phyloP scores from a whole-genome alignment of 2,797 vertebrate genomes.

The Eurystomus glaucurus region DNA sequence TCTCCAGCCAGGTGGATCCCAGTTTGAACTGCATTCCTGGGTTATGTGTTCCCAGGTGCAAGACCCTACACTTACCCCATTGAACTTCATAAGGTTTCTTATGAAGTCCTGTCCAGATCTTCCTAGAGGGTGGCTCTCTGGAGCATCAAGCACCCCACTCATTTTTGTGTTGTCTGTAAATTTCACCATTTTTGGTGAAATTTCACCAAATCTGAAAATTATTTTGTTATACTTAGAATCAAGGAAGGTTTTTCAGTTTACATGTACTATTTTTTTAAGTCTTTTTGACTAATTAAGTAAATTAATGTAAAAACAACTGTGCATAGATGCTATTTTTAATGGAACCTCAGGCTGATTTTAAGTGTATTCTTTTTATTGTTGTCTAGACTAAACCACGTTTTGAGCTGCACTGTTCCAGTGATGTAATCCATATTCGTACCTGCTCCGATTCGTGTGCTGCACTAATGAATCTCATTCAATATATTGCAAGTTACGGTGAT shows the following conservation, averaged over 20 bases:
- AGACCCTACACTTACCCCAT: too few relatives aligned
- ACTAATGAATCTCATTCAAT: constrained; percentile 98
- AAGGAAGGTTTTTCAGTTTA: background rate
- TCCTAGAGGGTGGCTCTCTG: too few relatives aligned
- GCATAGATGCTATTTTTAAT: background rate
- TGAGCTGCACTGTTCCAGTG: constrained; percentile 96
- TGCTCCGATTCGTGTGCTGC: constrained; percentile 97
- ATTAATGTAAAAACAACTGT: background rate
- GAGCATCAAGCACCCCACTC: too few relatives aligned
- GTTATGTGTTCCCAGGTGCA: too few relatives aligned
- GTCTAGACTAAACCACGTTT: constrained; percentile 91
- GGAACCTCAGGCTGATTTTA: background rate
- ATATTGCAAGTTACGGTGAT: constrained; percentile 96
- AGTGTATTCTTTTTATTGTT: background rate
- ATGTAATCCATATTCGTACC: constrained; percentile 94
- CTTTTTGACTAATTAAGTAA: background rate
- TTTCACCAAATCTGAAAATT: background rate
- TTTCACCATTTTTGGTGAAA: too few relatives aligned
- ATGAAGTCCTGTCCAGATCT: too few relatives aligned
- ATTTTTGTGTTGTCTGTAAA: too few relatives aligned
- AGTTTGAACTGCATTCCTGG: too few relatives aligned
- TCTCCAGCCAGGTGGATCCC: too few relatives aligned
- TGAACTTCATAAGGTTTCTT: too few relatives aligned
- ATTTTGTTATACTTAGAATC: background rate
- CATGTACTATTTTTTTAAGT: background rate